A percentile compares a stretch with the other conserved stretches of the same genome.
These are phyloP conservation scores for Helostoma temminkii DNA, from an alignment of 2,797 vertebrate species.

Conservation along the genomic window DNA sequence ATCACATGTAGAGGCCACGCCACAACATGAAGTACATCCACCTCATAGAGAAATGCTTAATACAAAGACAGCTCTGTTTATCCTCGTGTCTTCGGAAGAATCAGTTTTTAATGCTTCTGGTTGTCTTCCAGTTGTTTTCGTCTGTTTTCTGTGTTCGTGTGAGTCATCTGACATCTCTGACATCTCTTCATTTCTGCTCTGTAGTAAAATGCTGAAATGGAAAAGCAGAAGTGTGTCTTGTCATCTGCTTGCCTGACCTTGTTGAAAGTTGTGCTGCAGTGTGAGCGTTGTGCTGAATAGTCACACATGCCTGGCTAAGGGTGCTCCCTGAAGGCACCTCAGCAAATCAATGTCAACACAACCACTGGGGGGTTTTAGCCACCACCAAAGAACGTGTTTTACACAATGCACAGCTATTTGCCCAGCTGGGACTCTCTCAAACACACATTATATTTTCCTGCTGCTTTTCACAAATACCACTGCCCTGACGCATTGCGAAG, in stretches of 20 bases:
- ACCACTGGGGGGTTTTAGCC: slow-evolving; percentile 39
- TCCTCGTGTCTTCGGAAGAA: slow-evolving; percentile 6
- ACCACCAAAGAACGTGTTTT: slow-evolving; percentile 48
- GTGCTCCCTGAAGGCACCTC: slow-evolving; percentile 52
- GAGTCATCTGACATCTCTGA: slow-evolving; percentile 27
- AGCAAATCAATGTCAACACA: slow-evolving; percentile 70
- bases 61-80: not conserved
- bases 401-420: slow-evolving; percentile 58
- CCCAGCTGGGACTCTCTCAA: slow-evolving; percentile 51
- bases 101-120: not conserved
- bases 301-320: slow-evolving; percentile 53
- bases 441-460: slow-evolving; percentile 47
- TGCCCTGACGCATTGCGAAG: slow-evolving; percentile 28
- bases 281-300: slow-evolving; percentile 54
- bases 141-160: not conserved
- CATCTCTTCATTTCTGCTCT: slow-evolving; percentile 13
- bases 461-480: slow-evolving; percentile 53
- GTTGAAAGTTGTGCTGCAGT: slow-evolving; percentile 36
- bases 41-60: slow-evolving; percentile 20
- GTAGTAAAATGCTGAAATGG: slow-evolving; percentile 24
- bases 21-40: not conserved
- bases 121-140: slow-evolving; percentile 5
- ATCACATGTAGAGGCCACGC: not conserved
- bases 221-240: slow-evolving; percentile 23
- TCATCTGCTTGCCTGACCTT: slow-evolving; percentile 30